Percentiles rank a stretch among this genome's conserved stretches.
Conservation (phyloP, 1,140 invertebrate species). For the Lysiphlebus fabarum region DNA sequence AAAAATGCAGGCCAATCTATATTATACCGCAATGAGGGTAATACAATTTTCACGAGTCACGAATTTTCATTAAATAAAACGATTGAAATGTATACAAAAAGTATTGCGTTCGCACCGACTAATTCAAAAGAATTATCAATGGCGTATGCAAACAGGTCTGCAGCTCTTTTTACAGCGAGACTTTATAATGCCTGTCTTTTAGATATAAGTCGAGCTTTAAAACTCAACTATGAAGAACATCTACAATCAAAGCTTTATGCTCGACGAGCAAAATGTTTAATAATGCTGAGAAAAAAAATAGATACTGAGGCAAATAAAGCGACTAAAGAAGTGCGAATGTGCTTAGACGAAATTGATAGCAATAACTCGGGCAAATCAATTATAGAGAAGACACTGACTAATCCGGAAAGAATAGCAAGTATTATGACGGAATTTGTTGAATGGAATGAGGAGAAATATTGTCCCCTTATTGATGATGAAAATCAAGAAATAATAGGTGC, state of each 20-base stretch:
- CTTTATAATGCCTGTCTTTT: constrained; percentile 21
- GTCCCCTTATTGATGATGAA: constrained; percentile 11
- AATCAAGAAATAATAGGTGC: constrained; percentile 23
- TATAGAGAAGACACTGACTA: constrained; percentile 10
- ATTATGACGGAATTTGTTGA: background rate
- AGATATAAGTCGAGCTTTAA: constrained; percentile 22
- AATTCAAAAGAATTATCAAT: constrained; percentile 19
- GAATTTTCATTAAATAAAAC: constrained; percentile 1
- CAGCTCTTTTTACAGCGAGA: constrained; percentile 15
- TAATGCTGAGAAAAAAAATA: background rate
- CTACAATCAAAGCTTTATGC: constrained; percentile 19
- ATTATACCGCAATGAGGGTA: background rate
- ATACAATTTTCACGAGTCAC: background rate
- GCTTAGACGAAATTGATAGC: constrained; percentile 15
- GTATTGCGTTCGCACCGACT: constrained; percentile 17
- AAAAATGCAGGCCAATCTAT: background rate
- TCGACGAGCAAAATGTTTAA: constrained; percentile 17
- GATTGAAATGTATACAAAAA: constrained; percentile 22
- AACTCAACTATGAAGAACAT: constrained; percentile 15
- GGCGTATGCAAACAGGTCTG: constrained; percentile 25
- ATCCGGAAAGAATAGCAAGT: background rate
- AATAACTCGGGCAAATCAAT: background rate
- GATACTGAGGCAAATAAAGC: background rate
- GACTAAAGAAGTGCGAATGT: constrained; percentile 1
- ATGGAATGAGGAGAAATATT: constrained; percentile 14